Base-by-base conservation (phyloP, 30 jellyfish, hydroid and myxozoan genomes). In the Chironex yamaguchii region DNA sequence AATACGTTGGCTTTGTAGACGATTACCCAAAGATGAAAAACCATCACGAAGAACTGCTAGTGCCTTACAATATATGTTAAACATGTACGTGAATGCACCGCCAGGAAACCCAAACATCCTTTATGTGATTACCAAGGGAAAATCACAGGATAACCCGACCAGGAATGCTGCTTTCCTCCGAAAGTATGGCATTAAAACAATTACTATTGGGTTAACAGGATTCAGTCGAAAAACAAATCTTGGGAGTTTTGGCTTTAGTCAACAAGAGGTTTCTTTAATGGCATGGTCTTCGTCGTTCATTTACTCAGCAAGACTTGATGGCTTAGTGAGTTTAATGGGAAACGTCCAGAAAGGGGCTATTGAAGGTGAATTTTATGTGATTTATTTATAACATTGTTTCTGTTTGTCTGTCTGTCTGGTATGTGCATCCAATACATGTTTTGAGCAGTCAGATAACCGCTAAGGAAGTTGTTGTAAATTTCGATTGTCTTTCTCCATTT, bases 21-120 rank as follows among this genome's bases (percentile, higher is more conserved):
- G 89, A 4, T 71, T 92, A 28, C 98, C 98, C 1, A 92, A 92
- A 82, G 96, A 89, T 4, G 90, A 95, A 64, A 92, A 92, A 48
- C 74, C 90, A 20, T 71, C 68, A 34, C 94, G 98, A 20, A 92
- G 69, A 48, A 79, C 93, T 29, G 98, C 96, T 4, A 82, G 85
- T 29, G 98, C 95, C 21, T 78, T 91, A 29, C 81, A 79, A 58
- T 84, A 96, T 34, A 88, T 86, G 64, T 67, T 92, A 25, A 76
- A 81, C 14, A 72, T 93, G 35, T 92, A 86, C 78, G 81, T 89
- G 3, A 76, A 73, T 21, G 98, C 98, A 4, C 98, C 98, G 13
- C 64, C 97, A 27, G 98, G 98, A 9, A 92, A 92, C 65, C 97
- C 98, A 52, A 92, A 87, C 73, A 62, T 92, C 36, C 89, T 92